phyloP scores from a whole-genome alignment of 1,140 invertebrate species.

The Drosophila chauvacae region DNA sequence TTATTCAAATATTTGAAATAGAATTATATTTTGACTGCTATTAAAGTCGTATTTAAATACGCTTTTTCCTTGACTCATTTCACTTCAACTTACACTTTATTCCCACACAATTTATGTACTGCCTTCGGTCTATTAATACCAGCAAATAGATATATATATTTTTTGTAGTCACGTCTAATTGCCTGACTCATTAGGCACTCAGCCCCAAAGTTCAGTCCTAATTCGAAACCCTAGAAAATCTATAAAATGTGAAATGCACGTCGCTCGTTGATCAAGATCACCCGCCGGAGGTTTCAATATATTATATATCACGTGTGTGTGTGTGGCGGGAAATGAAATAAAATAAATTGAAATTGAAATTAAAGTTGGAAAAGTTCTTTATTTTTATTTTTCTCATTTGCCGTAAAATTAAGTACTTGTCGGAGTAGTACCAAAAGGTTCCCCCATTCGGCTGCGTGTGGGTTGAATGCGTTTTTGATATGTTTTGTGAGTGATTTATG shows the following conservation, averaged over 20 bases:
- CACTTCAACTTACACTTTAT: neutral
- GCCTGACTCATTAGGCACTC: conserved; percentile 45
- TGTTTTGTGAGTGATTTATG: conserved; percentile 64
- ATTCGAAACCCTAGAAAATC: conserved; percentile 38
- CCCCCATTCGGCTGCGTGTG: conserved; percentile 23
- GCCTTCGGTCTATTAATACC: conserved; percentile 2
- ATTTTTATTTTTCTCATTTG: conserved; percentile 47
- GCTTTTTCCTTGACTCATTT: neutral
- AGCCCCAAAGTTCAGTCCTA: conserved; percentile 21
- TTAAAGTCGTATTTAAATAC: neutral
- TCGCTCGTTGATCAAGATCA: conserved; percentile 45
- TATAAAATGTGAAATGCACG: conserved; percentile 73
- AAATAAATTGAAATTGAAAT: conserved; percentile 64
- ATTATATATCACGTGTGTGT: conserved; percentile 65
- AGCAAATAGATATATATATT: conserved; percentile 7
- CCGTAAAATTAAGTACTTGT: conserved; percentile 68
- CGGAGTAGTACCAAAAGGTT: conserved; percentile 21
- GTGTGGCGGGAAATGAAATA: conserved; percentile 52
- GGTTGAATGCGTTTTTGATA: conserved; percentile 55
- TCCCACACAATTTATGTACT: conserved; percentile 11
- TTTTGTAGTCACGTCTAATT: conserved; percentile 43
- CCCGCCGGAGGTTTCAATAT: conserved; percentile 19
- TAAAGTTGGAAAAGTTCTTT: conserved; percentile 51
- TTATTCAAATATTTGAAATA: neutral
- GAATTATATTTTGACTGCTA: neutral